Evolutionary conservation across 2,888 invertebrate species (phyloP), one percentile per base, ranked within the genome.

Genomic region (Tetanocera ferruginea): DNA sequence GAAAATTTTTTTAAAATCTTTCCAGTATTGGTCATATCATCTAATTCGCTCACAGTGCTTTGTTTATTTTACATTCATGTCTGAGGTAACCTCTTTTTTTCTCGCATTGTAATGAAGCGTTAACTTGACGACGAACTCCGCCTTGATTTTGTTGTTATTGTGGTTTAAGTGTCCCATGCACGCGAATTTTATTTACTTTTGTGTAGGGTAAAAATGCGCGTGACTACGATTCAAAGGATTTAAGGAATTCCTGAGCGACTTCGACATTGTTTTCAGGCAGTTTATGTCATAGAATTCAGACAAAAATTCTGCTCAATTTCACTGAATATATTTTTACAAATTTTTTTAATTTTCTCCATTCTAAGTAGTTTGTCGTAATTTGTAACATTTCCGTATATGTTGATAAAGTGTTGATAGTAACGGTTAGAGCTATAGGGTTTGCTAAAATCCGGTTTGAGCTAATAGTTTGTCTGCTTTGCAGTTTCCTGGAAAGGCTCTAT

Each of bases 81-180:
- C 37, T 28, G 60, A 9, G 5, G 60, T 11, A 60, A 60, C 19
- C 28, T 67, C 23, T n/a, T 19, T 28, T 25, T 23, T 60, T 60
- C 28, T 60, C 28, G 19, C 28, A 60, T 14, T 25, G 17, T 60
- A 60, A 60, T 28, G 55, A 60, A 60, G 25, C 60, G 60, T 60
- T 60, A 60, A 72, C 72, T 72, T 66, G 71, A 62, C 76, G 62
- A 76, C 76, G 70, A 76, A 34, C 34, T 70, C 49, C 49, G 34
- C 14, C 37, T 57, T 28, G 43, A 5, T 71, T 77, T 77, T 73
- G 76, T 80, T 76, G 69, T 70, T 71, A 28, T 81, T 84, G 83
- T 79, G 83, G 84, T 80, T 86, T 85, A 87, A 87, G 86, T 86
- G 85, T 84, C 82, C 84, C 85, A 79, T 83, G 82, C 87, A 87